Conservation (phyloP, 2,888 invertebrate species). For the Cheiracanthium punctorium region DNA sequence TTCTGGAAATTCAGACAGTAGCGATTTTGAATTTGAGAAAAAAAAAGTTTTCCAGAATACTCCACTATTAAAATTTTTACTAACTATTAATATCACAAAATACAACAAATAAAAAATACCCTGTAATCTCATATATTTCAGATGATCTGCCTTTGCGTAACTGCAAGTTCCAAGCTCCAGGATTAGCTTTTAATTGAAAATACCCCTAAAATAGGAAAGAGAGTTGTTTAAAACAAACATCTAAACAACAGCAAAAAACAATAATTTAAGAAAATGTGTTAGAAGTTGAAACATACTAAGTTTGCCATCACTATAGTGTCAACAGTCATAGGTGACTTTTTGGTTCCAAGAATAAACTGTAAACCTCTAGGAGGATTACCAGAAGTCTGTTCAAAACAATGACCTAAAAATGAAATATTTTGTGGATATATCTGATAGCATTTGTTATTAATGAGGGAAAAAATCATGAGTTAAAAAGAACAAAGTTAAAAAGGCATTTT, state of each 20-base stretch:
- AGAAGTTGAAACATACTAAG: conserved; percentile 77
- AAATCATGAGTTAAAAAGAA: background rate
- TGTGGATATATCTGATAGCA: no score
- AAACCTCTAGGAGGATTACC: conserved; percentile 97
- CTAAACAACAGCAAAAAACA: background rate
- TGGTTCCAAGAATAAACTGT: conserved; percentile 95
- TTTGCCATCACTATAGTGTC: conserved; percentile 99
- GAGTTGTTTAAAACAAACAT: background rate
- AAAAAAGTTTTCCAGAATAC: no score
- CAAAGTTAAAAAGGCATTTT: background rate
- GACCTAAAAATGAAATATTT: conserved; percentile 77
- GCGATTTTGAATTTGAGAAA: no score
- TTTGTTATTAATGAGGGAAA: background rate
- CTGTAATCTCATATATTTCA: conserved; percentile 93
- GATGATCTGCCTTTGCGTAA: conserved; percentile 94
- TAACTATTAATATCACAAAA: no score
- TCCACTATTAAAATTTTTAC: no score
- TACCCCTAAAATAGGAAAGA: conserved; percentile 82
- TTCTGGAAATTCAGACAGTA: no score
- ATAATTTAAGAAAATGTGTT: background rate
- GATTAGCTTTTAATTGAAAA: conserved; percentile 97
- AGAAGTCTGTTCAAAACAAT: conserved; percentile 92
- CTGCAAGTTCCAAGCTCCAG: conserved; percentile 94
- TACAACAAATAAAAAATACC: no score
- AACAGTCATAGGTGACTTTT: conserved; percentile 80